Evolutionary conservation across 1,140 invertebrate genomes (phyloP).

Genomic region (Carposina sasakii): DNA sequence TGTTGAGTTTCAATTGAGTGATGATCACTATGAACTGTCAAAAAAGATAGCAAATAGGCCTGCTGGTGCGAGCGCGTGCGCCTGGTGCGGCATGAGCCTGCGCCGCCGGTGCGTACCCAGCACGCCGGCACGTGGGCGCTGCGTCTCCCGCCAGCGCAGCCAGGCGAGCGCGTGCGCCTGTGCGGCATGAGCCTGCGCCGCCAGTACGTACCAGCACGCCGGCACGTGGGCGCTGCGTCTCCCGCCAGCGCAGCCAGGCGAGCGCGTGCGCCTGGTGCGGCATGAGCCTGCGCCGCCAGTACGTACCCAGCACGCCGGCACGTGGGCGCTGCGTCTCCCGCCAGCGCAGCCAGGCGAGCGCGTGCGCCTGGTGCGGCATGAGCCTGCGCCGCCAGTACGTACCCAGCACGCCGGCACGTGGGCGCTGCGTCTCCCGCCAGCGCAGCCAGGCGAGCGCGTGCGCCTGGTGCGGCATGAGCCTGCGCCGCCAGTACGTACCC

Average conservation of each 20-base stretch:
- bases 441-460: slow-evolving; percentile 90
- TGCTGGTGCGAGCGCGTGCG: too few species aligned
- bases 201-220: slow-evolving; percentile 85
- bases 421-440: slow-evolving; percentile 89
- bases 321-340: slow-evolving; percentile 85
- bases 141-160: slow-evolving; percentile 90
- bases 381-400: slow-evolving; percentile 74
- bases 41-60: too few species aligned
- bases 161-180: slow-evolving; percentile 91
- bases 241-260: slow-evolving; percentile 92
- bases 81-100: too few species aligned
- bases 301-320: slow-evolving; percentile 80
- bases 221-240: slow-evolving; percentile 84
- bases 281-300: slow-evolving; percentile 82
- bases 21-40: too few species aligned
- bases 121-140: slow-evolving; percentile 87
- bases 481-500: slow-evolving; percentile 65
- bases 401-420: slow-evolving; percentile 83
- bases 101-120: too few species aligned
- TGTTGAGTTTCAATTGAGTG: too few species aligned
- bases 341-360: slow-evolving; percentile 92
- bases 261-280: slow-evolving; percentile 90
- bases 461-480: slow-evolving; percentile 90
- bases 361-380: slow-evolving; percentile 91
- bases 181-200: slow-evolving; percentile 83